Base-by-base conservation (phyloP, 2,888 invertebrate species). In the Polyommatus iphigenia region DNA sequence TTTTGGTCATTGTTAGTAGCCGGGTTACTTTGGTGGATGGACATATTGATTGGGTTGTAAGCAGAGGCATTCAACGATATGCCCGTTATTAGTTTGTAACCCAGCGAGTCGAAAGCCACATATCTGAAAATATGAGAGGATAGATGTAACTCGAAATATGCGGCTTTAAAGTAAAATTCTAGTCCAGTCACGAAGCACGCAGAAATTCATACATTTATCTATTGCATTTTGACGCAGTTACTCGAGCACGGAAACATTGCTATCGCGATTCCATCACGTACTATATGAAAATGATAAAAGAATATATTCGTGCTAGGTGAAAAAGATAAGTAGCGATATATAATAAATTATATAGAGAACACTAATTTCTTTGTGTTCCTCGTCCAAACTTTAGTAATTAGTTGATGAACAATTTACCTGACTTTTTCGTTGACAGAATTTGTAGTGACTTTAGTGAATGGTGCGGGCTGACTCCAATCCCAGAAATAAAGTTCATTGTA, bases 401-500 rank as follows among this genome's bases (percentile, higher is more conserved):
- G 46, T 46, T 46, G 46, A 46, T 46, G 13, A 29, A 36, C 13
- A 78, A 86, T 94, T 83, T 88, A 97, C 97, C 97, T 95, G 83
- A 98, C 97, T 96, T 97, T 97, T 89, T 98, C 98, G 89, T 96
- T 96, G 32, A 96, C 95, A 87, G 95, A 96, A 80, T 95, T 95
- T n/a, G 98, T 98, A 54, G 95, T 95, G 79, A 97, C 96, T 85
- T 96, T 96, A 76, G 96, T 96, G 86, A 97, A 97, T 0, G 97
- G 97, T 79, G 96, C 95, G 1, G 96, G 95, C 83, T 96, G 95
- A 84, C 96, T 96, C 98, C 98, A 98, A 86, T 98, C 97, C 98
- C 98, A 98, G 89, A 98, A 98, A 87, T 97, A 96, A 10, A 98
- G 94, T 87, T 97, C 96, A 92, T 98, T 98, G 85, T 95, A 96